Evolutionary conservation across 1,140 invertebrate species (phyloP).

Genomic region (Brachionus sp.): DNA sequence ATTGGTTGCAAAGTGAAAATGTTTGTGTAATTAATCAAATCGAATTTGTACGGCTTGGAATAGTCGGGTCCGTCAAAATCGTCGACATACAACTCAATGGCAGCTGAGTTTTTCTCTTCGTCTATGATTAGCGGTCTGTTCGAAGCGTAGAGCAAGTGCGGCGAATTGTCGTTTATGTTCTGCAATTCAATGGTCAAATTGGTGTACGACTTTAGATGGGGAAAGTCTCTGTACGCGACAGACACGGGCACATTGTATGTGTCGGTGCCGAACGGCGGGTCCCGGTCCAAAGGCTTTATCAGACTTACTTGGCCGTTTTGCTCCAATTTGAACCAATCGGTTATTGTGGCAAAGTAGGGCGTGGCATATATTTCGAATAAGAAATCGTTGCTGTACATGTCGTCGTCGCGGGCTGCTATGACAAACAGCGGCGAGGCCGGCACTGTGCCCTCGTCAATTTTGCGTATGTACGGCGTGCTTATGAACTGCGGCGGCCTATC

Average conservation of each 20-base stretch:
- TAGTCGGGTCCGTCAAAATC: conserved; percentile 1
- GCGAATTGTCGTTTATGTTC: conserved; percentile 30
- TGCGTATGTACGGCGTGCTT: background rate
- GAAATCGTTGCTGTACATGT: background rate
- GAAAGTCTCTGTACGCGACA: background rate
- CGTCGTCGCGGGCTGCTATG: background rate
- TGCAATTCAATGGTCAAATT: background rate
- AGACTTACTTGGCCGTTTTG: background rate
- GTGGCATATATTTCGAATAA: background rate
- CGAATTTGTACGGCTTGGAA: background rate
- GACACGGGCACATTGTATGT: background rate
- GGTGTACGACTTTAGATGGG: background rate
- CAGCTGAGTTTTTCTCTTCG: background rate
- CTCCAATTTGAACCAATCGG: conserved; percentile 37
- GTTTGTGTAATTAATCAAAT: background rate
- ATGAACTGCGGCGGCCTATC: conserved; percentile 20
- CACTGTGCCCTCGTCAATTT: background rate
- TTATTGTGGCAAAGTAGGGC: background rate
- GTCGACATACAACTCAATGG: background rate
- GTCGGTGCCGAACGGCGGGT: background rate
- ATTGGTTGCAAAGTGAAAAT: background rate
- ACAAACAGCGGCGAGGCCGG: background rate
- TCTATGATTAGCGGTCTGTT: conserved; percentile 1
- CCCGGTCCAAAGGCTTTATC: background rate
- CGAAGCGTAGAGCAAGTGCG: background rate